Evolutionary conservation across 2,113 vertebrate species (phyloP).

Genomic region (Hydrochoerus hydrochaeris): DNA sequence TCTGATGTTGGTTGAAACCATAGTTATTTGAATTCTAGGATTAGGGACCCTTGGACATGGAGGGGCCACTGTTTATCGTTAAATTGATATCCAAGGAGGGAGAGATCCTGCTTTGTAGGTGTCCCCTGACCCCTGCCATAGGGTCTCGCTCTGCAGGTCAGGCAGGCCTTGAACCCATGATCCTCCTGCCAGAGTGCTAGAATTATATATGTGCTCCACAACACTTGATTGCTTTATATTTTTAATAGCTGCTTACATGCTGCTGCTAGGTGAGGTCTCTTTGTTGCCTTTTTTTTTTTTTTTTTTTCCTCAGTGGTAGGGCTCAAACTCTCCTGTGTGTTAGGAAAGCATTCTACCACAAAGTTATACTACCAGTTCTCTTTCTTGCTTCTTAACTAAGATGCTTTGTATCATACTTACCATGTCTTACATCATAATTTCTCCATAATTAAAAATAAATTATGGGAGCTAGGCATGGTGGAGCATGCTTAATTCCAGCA

Average conservation of each 20-base stretch:
- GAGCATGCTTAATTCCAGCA: background rate
- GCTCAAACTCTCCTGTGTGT: background rate
- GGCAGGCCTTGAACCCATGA: background rate
- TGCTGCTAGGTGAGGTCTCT: background rate
- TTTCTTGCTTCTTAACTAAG: too few species aligned
- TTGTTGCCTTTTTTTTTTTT: background rate
- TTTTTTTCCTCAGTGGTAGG: background rate
- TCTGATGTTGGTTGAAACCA: background rate
- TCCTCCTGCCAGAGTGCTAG: background rate
- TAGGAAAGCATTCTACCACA: background rate
- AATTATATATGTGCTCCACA: background rate
- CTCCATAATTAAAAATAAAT: background rate
- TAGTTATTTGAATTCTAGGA: background rate
- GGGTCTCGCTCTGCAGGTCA: background rate
- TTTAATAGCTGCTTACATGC: background rate
- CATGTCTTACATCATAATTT: background rate
- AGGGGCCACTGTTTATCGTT: background rate
- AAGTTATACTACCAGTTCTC: background rate
- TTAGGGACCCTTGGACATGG: background rate
- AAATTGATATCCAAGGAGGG: background rate
- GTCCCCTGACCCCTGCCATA: background rate
- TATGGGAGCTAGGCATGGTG: background rate
- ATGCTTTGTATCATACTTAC: background rate
- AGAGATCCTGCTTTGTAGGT: constrained; percentile 21
- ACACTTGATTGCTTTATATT: background rate